Conservation (phyloP, 1,140 invertebrate genomes). For the Drosophila sturtevanti region DNA sequence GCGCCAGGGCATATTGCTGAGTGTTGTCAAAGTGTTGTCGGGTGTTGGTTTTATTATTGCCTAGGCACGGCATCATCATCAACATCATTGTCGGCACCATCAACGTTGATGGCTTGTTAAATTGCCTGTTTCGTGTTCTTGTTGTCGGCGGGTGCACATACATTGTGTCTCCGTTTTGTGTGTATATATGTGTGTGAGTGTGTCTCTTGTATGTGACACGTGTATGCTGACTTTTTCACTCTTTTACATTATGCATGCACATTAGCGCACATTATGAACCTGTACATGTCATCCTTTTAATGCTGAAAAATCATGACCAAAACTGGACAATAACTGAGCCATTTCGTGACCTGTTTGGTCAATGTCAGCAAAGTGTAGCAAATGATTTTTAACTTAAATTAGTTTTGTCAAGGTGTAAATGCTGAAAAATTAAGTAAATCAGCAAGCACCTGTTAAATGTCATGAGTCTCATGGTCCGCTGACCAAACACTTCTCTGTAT, state of each 20-base stretch:
- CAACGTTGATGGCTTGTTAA: slow-evolving; percentile 80
- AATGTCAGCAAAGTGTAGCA: slow-evolving; percentile 39
- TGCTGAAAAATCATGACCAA: slow-evolving; percentile 30
- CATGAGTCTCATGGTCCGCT: background rate
- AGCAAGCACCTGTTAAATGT: slow-evolving; percentile 23
- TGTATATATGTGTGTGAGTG: background rate
- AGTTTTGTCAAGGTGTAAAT: slow-evolving; percentile 26
- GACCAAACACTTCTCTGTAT: background rate
- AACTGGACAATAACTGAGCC: slow-evolving; percentile 45
- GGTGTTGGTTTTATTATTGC: slow-evolving; percentile 59
- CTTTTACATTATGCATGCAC: slow-evolving; percentile 77
- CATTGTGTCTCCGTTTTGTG: slow-evolving; percentile 4
- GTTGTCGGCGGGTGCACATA: slow-evolving; percentile 57
- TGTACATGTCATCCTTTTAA: slow-evolving; percentile 60
- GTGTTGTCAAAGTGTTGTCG: slow-evolving; percentile 40
- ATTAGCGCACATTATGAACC: slow-evolving; percentile 78
- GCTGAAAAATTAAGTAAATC: slow-evolving; percentile 64
- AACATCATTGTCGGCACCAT: slow-evolving; percentile 76
- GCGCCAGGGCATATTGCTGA: slow-evolving; percentile 30
- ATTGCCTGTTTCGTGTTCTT: slow-evolving; percentile 77
- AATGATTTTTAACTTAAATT: slow-evolving; percentile 70
- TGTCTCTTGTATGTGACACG: slow-evolving; percentile 19
- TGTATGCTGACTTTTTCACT: slow-evolving; percentile 44
- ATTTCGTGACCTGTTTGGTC: slow-evolving; percentile 68
- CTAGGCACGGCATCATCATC: slow-evolving; percentile 62